phyloP scores from a whole-genome alignment of 2,888 invertebrate genomes.

The Rhopalosiphum nymphaeae region DNA sequence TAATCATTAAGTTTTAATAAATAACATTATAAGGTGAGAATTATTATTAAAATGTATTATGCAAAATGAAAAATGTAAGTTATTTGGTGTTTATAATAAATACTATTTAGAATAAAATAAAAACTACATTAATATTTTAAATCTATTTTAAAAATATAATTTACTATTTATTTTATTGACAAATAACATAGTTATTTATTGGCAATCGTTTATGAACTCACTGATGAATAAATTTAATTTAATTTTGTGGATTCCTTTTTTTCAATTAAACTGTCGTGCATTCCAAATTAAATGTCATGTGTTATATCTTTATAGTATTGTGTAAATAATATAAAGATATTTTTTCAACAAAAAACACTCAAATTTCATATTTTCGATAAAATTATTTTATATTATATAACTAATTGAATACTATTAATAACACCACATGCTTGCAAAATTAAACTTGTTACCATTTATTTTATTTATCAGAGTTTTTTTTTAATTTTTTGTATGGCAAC shows the following conservation, averaged over 20 bases:
- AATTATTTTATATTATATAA: neutral
- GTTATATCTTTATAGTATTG: neutral
- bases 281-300: neutral
- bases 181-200: neutral
- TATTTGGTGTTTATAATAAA: neutral
- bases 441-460: neutral
- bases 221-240: neutral
- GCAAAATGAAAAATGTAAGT: neutral
- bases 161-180: neutral
- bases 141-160: neutral
- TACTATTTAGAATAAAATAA: neutral
- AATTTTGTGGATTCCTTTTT: neutral
- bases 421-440: neutral
- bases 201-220: neutral
- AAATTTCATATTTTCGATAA: neutral
- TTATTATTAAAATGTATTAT: neutral
- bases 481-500: neutral
- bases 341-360: neutral
- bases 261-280: neutral
- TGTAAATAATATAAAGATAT: neutral
- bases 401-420: neutral
- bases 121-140: neutral
- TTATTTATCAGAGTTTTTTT: neutral
- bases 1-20: constrained; percentile 12
- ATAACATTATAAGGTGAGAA: neutral